Evolutionary conservation across 2,113 vertebrate species (phyloP).

Genomic region (Myiagra hebetior): DNA sequence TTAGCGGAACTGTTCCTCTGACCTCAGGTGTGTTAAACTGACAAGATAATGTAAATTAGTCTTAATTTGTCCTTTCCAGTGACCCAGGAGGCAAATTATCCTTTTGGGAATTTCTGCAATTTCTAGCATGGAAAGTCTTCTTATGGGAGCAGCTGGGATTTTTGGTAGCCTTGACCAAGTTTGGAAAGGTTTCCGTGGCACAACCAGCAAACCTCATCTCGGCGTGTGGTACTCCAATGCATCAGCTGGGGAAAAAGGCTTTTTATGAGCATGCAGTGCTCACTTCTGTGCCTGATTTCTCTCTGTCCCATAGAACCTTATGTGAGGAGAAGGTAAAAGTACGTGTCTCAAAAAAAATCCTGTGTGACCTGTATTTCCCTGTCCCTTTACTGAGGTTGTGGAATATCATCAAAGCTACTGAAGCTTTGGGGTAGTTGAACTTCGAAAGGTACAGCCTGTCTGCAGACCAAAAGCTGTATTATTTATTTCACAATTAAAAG

Average conservation of each 20-base stretch:
- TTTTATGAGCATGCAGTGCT: background rate
- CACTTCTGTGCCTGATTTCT: background rate
- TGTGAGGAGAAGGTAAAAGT: background rate
- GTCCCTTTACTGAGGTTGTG: background rate
- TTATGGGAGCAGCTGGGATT: background rate
- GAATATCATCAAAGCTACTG: background rate
- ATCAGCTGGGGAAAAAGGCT: background rate
- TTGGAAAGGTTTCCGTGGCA: background rate
- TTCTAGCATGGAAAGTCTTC: background rate
- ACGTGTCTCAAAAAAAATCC: background rate
- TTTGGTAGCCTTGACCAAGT: background rate
- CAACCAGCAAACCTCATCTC: background rate
- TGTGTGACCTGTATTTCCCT: background rate
- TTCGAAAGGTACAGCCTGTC: background rate
- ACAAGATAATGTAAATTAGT: background rate
- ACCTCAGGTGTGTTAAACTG: background rate
- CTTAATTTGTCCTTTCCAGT: background rate
- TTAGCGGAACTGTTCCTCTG: background rate
- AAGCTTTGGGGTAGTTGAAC: background rate
- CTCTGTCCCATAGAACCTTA: background rate
- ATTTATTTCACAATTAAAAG: background rate
- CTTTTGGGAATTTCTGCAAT: background rate
- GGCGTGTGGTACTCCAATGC: background rate
- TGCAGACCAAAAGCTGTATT: accelerated
- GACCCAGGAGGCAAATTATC: background rate